Conservation (phyloP, 2,113 vertebrate genomes). For the Planiliza haematocheilus region DNA sequence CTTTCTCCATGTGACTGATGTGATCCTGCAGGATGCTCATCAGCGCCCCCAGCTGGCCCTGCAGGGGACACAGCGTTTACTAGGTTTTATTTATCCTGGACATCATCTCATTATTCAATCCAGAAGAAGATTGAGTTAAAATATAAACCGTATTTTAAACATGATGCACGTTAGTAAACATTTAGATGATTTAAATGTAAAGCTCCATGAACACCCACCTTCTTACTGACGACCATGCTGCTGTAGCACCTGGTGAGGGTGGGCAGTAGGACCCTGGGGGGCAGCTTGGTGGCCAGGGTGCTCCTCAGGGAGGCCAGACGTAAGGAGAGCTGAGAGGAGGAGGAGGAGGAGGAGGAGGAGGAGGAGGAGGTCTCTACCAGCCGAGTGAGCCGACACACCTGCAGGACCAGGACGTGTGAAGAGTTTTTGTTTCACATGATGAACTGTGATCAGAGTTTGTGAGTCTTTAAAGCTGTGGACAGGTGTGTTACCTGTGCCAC, state of each 20-base stretch:
- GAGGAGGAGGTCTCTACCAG: conserved; percentile 79
- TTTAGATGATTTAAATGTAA: background rate
- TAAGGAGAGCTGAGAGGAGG: conserved; percentile 83
- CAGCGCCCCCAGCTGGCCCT: conserved; percentile 87
- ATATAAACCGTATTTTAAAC: too few relatives aligned
- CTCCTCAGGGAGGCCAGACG: conserved; percentile 85
- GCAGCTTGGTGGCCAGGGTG: conserved; percentile 88
- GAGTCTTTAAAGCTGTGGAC: background rate
- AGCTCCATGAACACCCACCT: conserved; percentile 78
- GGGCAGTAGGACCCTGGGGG: conserved; percentile 91
- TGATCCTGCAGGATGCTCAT: conserved; percentile 93
- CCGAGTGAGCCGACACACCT: conserved; percentile 89
- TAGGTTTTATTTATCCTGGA: too few relatives aligned
- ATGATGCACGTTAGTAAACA: too few relatives aligned
- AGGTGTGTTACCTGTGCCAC: conserved; percentile 77
- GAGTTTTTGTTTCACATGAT: too few relatives aligned
- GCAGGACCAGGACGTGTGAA: background rate
- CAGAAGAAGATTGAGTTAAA: too few relatives aligned
- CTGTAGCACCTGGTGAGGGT: conserved; percentile 86
- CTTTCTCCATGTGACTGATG: conserved; percentile 88
- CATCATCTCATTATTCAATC: too few relatives aligned
- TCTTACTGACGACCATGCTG: conserved; percentile 78
- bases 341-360: conserved; percentile 64
- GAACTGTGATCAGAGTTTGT: too few relatives aligned
- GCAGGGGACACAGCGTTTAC: background rate